Base-by-base conservation (phyloP, 2,797 vertebrate species). In the Sebastiscus tertius region DNA sequence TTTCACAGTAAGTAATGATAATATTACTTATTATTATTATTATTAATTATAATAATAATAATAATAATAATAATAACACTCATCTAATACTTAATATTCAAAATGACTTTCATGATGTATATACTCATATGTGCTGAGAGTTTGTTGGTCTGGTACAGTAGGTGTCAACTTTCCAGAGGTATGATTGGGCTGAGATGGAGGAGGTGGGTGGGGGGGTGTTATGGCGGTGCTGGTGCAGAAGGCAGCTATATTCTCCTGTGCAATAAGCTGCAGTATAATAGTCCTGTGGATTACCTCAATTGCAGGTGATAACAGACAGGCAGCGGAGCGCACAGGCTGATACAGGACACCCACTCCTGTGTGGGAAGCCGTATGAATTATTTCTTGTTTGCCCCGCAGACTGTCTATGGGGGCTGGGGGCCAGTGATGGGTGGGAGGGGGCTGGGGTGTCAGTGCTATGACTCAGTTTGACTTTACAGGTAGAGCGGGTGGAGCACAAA, bases 351-450 rank as follows among this genome's bases (percentile, higher is more conserved):
- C 96, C 93, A 85, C 94, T 84, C 94, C 94, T 96, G 95, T 96
- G 95, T 95, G 95, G 94, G 95, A 95, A 97, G 86, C 94, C 93
- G 86, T 97, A 97, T 97, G 91, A 97, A 97, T 98, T 97, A 97
- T 97, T 97, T 96, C 96, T 97, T 18, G 20, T 94, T 90, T 94
- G 91, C 92, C 62, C 33, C 34, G 88, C 92, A 93, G 92, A 95
- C 94, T 92, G 93, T 91, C 94, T 85, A 84, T 89, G 78, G 79
- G 85, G 88, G 87, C 75, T 77, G 83, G 85, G 91, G 85, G 91
- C 87, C 87, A 63, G 61, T 86, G 73, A 77, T 85, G 71, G 77
- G 82, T 75, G 77, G 74, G 69, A 46, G 74, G 69, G n/a, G 36
- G 72, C 11, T 46, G 34, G 62, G 58, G 73, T 52, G 89, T 0